Conservation (phyloP, 2,797 vertebrate species). For the Cyprinodon diabolis region DNA sequence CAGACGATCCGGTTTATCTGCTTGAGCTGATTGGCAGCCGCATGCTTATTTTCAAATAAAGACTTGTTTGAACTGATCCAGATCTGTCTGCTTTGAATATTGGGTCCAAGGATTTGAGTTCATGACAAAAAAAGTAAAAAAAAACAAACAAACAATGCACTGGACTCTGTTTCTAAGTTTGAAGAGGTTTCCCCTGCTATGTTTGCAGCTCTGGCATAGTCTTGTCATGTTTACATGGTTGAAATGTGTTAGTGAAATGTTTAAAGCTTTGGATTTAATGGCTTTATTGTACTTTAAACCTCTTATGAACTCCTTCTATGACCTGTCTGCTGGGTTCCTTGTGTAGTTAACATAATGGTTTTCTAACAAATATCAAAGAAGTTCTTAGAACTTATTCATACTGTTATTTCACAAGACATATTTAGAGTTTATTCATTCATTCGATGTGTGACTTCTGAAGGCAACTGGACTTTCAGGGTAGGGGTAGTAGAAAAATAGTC, state of each 20-base stretch:
- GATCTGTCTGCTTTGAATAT: too few relatives aligned
- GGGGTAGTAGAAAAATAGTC: neutral
- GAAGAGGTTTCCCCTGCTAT: neutral
- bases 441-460: neutral
- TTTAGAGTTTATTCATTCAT: neutral
- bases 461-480: neutral
- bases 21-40: too few relatives aligned
- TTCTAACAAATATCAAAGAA: neutral
- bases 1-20: too few relatives aligned
- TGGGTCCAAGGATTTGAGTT: too few relatives aligned
- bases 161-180: neutral
- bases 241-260: neutral
- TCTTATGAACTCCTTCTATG: neutral
- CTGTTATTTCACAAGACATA: neutral
- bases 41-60: too few relatives aligned
- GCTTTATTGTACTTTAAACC: neutral
- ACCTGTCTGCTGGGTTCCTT: neutral
- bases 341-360: neutral
- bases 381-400: neutral
- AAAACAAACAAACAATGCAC: too few relatives aligned
- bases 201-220: neutral
- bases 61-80: too few relatives aligned
- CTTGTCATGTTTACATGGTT: neutral
- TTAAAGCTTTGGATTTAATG: neutral
- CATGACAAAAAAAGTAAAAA: too few relatives aligned